Percentiles rank a stretch among this genome's conserved stretches.
Evolutionary conservation across 2,113 vertebrate genomes (phyloP).

Genomic region (Helogale parvula): DNA sequence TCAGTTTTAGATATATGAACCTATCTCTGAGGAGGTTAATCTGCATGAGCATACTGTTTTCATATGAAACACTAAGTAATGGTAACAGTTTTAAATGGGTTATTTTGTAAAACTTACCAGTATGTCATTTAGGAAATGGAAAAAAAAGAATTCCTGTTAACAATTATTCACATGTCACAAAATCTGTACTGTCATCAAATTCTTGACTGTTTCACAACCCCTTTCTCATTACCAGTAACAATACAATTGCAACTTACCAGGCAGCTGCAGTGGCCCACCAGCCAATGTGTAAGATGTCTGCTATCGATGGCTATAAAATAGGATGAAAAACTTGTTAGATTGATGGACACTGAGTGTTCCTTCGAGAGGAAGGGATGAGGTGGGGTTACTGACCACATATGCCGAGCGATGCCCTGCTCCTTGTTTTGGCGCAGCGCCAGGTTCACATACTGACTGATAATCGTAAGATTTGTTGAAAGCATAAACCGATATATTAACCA

Average conservation of each 20-base stretch:
- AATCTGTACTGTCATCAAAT: neutral
- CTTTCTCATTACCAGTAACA: neutral
- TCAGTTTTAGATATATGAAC: no score
- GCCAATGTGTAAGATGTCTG: conserved; percentile 94
- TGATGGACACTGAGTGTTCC: fast-evolving
- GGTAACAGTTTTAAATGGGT: neutral
- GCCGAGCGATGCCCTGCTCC: conserved; percentile 93
- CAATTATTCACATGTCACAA: neutral
- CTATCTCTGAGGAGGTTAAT: no score
- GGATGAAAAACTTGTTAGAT: neutral
- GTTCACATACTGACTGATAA: conserved; percentile 97
- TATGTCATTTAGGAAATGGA: neutral
- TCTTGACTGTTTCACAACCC: neutral
- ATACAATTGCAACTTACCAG: conserved; percentile 90
- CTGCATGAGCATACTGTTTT: neutral
- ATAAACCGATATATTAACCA: conserved; percentile 95
- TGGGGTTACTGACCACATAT: conserved; percentile 90
- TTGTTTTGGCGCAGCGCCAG: conserved; percentile 93
- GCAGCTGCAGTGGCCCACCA: conserved; percentile 98
- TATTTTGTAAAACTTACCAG: neutral
- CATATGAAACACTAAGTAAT: neutral
- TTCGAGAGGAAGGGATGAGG: neutral
- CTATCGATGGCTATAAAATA: conserved; percentile 92
- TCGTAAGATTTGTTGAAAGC: conserved; percentile 98
- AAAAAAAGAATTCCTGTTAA: neutral